These are phyloP conservation scores for Pseudomugil gertrudae DNA, from an alignment of 2,797 vertebrate genomes.

Conservation along the genomic window DNA sequence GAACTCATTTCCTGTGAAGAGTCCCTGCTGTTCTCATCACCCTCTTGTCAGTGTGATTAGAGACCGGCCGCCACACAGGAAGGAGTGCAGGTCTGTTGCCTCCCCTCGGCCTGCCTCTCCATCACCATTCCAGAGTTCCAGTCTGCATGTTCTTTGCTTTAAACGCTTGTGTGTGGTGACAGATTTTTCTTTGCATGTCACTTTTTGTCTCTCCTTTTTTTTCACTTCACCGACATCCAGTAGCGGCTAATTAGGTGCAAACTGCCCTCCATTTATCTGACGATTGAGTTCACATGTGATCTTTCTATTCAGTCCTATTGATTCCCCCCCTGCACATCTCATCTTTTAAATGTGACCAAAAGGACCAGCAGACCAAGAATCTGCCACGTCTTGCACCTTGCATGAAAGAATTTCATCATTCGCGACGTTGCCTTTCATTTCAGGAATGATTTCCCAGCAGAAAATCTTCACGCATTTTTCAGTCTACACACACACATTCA, in stretches of 20 bases:
- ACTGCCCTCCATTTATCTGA: slow-evolving; percentile 33
- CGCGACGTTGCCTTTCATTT: slow-evolving; percentile 73
- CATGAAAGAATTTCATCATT: slow-evolving; percentile 80
- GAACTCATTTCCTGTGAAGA: slow-evolving; percentile 53
- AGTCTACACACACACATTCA: slow-evolving; percentile 33
- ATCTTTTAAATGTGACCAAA: slow-evolving; percentile 74
- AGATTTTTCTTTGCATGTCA: slow-evolving; percentile 4
- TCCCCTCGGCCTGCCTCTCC: slow-evolving; percentile 11
- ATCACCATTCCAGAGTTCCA: slow-evolving; percentile 32
- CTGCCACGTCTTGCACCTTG: slow-evolving; percentile 69
- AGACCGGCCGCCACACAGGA: slow-evolving; percentile 42
- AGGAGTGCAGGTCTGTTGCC: slow-evolving; percentile 6
- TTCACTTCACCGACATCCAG: slow-evolving; percentile 22
- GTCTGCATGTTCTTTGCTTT: slow-evolving; percentile 26
- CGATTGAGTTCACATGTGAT: slow-evolving; percentile 52
- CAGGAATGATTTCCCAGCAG: slow-evolving; percentile 75
- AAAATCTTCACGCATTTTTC: slow-evolving; percentile 58
- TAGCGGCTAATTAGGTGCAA: slow-evolving; percentile 13
- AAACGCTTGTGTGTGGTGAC: slow-evolving; percentile 30
- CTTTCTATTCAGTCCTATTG: slow-evolving; percentile 49
- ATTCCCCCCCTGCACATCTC: slow-evolving; percentile 61
- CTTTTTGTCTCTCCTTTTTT: slow-evolving; percentile 11
- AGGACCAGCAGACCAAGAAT: slow-evolving; percentile 64
- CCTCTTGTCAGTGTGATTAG: slow-evolving; percentile 62
- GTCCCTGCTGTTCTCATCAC: slow-evolving; percentile 59